Base-by-base conservation (phyloP, 2,113 vertebrate genomes). In the Chrysemys picta region DNA sequence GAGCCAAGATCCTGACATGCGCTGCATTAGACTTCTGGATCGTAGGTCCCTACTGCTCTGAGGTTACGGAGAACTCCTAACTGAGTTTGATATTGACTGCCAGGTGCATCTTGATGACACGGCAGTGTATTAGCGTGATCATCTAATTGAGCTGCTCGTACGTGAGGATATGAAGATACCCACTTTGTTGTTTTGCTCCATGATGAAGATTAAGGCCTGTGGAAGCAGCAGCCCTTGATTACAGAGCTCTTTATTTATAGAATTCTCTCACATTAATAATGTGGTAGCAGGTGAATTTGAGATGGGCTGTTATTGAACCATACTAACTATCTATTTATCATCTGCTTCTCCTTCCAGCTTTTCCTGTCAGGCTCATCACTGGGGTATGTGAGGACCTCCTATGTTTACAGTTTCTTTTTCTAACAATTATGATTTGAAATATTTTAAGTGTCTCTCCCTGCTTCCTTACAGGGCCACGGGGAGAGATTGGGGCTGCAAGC, bases 171-270 rank as follows among this genome's bases (percentile, higher is more conserved):
- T 79, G 84, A 84, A 92, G 42, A 89, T 35, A 82, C 47, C 2
- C 38, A 69, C 10, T 90, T 56, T 62, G 89, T 85, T 85, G 80
- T 84, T 76, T 95, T 9, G 0, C 81, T 90, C 89, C 56, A 81
- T 87, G 47, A 76, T 89, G 69, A 96, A 97, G 83, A 96, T 94
- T 94, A 93, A 94, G 35, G 9, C 50, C 84, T 85, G 2, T n/a
- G 50, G 91, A 96, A 62, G 35, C 25, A 92, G 54, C 95, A 94
- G 80, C 1, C 80, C 90, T 54, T 93, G 89, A 91, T 6, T 94
- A 83, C 54, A 89, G 88, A 84, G 79, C 2, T 94, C 65, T 57
- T 88, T 92, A 72, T 75, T 96, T 96, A 93, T 69, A 76, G 65
- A 69, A 1, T 78, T n/a, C 92, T 90, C 87, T 91, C 65, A 69